Conservation (phyloP, 1,140 invertebrate genomes). For the Hyles vespertilio region DNA sequence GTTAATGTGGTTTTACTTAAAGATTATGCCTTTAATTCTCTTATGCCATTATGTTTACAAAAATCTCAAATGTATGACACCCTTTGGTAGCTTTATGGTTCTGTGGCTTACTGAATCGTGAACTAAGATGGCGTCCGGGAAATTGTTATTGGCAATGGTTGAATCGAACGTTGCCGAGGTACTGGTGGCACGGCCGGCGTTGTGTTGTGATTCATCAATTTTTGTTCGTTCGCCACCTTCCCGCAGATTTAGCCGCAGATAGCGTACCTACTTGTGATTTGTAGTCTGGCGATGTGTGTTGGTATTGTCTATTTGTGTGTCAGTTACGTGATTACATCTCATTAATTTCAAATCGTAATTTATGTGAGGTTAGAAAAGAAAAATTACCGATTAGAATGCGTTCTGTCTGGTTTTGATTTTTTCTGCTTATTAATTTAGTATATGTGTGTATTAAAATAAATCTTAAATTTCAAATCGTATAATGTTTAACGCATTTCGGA, state of each 20-base stretch:
- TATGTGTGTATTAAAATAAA: no score
- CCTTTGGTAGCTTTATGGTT: slow-evolving; percentile 17
- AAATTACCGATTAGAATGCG: no score
- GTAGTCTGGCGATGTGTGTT: slow-evolving; percentile 22
- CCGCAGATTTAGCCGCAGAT: slow-evolving; percentile 26
- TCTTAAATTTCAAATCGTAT: no score
- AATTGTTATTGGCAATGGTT: slow-evolving; percentile 46
- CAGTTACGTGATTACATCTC: slow-evolving; percentile 3
- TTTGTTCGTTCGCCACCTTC: slow-evolving; percentile 30
- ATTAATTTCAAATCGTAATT: slow-evolving; percentile 1
- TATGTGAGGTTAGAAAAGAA: no score
- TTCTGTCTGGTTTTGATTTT: no score
- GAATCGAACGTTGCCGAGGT: slow-evolving; percentile 19
- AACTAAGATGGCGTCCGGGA: slow-evolving; percentile 49
- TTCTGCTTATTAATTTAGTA: no score
- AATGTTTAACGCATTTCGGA: no score
- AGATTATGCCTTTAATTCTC: no score
- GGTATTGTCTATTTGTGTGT: slow-evolving; percentile 30
- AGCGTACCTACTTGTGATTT: slow-evolving; percentile 26
- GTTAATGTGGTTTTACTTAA: no score
- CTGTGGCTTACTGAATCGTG: slow-evolving; percentile 38
- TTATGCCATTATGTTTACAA: no score
- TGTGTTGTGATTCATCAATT: slow-evolving; percentile 39
- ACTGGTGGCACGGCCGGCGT: background rate
- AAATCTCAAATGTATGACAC: background rate